phyloP scores from a whole-genome alignment of 2,797 vertebrate species.

The Tragelaphus eurycerus region DNA sequence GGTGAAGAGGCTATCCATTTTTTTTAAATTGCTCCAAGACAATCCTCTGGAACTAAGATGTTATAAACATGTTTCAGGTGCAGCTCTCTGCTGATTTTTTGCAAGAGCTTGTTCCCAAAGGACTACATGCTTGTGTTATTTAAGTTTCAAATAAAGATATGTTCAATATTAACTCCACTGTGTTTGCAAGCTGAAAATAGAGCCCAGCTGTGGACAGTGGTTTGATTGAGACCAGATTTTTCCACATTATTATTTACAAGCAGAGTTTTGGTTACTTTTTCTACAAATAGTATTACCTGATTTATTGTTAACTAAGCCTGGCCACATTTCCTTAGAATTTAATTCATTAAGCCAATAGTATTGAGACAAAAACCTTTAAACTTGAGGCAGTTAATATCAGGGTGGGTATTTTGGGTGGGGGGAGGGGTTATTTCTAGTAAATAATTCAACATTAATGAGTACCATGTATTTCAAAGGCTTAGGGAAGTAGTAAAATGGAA shows the following conservation, averaged over 20 bases:
- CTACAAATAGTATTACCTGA: conserved; percentile 23
- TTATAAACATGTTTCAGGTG: not conserved
- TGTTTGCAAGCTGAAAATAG: not conserved
- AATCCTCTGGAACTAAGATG: not conserved
- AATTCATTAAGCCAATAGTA: conserved; percentile 64
- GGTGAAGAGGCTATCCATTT: not conserved
- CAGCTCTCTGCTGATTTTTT: not conserved
- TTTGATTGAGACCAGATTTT: conserved; percentile 28
- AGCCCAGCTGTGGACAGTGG: not conserved
- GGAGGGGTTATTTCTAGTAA: conserved; percentile 50
- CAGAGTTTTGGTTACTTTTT: conserved; percentile 45
- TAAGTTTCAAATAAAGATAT: not conserved
- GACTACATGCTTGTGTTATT: not conserved
- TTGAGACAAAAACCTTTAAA: conserved; percentile 40
- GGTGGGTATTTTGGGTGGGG: conserved; percentile 1
- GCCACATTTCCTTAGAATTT: conserved; percentile 3
- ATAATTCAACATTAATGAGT: conserved; percentile 51
- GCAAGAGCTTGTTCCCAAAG: not conserved
- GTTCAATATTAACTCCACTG: conserved; percentile 6
- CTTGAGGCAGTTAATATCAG: not conserved
- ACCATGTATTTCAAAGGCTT: conserved; percentile 55
- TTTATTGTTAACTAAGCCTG: conserved; percentile 42
- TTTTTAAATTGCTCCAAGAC: not conserved
- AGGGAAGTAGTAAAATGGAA: conserved; percentile 45
- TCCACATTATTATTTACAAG: conserved; percentile 39